Evolutionary conservation across 2,113 vertebrate genomes (phyloP), one percentile per base, ranked within the genome.

Genomic region (Chlorodrepanis virens): DNA sequence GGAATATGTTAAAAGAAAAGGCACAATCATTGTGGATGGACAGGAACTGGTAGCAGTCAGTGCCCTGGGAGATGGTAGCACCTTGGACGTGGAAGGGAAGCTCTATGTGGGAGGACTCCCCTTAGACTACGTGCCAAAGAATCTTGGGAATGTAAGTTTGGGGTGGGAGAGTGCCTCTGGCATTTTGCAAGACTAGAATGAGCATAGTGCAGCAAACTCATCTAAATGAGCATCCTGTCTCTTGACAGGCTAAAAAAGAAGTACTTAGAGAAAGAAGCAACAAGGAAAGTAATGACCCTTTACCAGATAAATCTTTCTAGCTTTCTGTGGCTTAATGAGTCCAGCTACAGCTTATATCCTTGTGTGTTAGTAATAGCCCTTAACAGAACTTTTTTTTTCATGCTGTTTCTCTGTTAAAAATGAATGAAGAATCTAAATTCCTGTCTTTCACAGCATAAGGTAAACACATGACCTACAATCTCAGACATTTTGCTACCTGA

Each of bases 71-170:
- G 99, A 99, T 37, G 98, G 97, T 3, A 98, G 94, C 92, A 98
- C 98, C 12, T 92, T 99, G 96, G 98, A 99, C 2, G 99, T 99
- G 83, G 98, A 98, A 85, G 98, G 97, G 21, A 98, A 97, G 60
- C 82, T 99, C 6, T 99, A 99, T 42, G 92, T 99, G 12, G 99
- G 99, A 61, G 99, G 99, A 17, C 94, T 99, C 4, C 99, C 99
- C 18, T 89, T 97, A 6, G 94, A 97, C 49, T 99, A 98, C 14
- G 54, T 82, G 33, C 96, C 98, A 14, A 98, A 97, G 94, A 98
- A 97, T 83, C 98, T 98, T 54, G 98, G 98, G 65, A 98, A 98
- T n/a, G 99, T 99, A 97, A 98, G 1, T 4, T 5, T 74, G 79
- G 80, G 19, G 5, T 61, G 25, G 4, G n/a, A 42, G 20, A 4